phyloP scores from a whole-genome alignment of 1,140 invertebrate genomes.

The Paraescarpia echinospica region DNA sequence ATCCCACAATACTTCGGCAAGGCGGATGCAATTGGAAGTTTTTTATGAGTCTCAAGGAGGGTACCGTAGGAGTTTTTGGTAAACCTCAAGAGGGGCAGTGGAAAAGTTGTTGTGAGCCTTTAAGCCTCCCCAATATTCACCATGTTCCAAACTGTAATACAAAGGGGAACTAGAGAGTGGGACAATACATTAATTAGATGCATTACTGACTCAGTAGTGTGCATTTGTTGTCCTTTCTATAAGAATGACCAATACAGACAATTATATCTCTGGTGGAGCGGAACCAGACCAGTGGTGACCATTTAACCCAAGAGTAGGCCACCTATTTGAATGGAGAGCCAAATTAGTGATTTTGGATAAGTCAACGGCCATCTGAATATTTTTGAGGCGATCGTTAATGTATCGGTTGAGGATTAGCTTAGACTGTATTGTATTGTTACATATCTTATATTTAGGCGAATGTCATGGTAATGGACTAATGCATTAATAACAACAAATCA shows the following conservation, averaged over 20 bases:
- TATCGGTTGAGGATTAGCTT: neutral
- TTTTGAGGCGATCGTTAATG: neutral
- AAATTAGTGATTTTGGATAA: neutral
- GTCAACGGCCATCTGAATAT: neutral
- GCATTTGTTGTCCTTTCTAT: neutral
- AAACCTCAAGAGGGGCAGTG: no score
- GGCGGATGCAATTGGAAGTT: no score
- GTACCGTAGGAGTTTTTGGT: no score
- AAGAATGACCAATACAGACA: neutral
- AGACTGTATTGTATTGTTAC: neutral
- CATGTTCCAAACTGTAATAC: no score
- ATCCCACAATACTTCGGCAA: no score
- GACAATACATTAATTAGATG: no score
- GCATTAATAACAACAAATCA: no score
- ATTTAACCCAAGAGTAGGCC: neutral
- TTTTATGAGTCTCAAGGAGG: no score
- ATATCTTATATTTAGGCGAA: neutral
- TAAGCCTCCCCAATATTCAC: no score
- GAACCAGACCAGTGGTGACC: neutral
- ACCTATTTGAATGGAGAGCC: neutral
- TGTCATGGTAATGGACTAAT: neutral
- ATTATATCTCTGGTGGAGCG: neutral
- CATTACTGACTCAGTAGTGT: neutral
- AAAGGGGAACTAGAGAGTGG: no score
- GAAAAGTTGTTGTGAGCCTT: no score